These are phyloP conservation scores for Toxostoma redivivum DNA, from an alignment of 2,113 vertebrate genomes.

Conservation along the genomic window DNA sequence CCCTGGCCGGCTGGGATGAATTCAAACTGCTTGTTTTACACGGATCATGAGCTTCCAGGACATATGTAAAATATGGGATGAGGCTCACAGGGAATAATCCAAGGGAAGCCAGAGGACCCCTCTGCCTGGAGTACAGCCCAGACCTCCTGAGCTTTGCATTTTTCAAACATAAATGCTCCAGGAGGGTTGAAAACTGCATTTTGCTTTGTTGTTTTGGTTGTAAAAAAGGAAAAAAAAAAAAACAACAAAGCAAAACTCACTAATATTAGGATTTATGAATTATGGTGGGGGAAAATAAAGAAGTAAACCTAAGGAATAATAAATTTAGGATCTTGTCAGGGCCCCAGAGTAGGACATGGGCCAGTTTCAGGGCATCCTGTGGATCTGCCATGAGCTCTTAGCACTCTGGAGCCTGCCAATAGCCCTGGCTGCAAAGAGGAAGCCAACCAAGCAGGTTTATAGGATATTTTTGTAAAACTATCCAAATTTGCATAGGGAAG, in stretches of 20 bases:
- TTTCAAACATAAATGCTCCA: not conserved
- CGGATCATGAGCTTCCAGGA: not conserved
- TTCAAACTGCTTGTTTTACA: conserved; percentile 8
- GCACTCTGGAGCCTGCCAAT: not conserved
- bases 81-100: not conserved
- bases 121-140: not conserved
- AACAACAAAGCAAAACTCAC: not conserved
- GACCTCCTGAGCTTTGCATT: not conserved
- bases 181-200: not conserved
- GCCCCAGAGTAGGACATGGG: not conserved
- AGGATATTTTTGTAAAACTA: not conserved
- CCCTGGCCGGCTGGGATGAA: not conserved
- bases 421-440: not conserved
- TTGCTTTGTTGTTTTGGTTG: accelerated
- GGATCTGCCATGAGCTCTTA: not conserved
- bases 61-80: not conserved
- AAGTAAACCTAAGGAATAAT: not conserved
- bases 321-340: not conserved
- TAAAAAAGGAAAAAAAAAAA: not conserved
- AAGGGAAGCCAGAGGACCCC: not conserved
- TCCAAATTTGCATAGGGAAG: not conserved
- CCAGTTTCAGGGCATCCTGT: not conserved
- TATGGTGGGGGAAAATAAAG: not conserved
- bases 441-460: not conserved
- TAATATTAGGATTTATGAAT: not conserved